Percentiles rank a stretch among this genome's conserved stretches.
phyloP scores from a whole-genome alignment of 2,113 vertebrate genomes.

The Phrynocephalus versicolor region DNA sequence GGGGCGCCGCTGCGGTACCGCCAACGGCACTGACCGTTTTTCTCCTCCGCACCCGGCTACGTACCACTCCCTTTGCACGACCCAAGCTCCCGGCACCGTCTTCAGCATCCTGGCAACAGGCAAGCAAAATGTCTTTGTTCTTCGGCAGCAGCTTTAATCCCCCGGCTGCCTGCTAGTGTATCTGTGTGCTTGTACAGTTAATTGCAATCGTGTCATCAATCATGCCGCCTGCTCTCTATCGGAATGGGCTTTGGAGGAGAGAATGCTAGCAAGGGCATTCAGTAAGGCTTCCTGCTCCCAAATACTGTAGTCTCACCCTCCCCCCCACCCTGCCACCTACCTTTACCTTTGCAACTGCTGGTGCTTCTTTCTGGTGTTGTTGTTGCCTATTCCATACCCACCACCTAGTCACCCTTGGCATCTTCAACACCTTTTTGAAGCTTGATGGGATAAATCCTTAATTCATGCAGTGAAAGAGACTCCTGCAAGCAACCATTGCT shows the following conservation, averaged over 20 bases:
- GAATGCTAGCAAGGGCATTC: background rate
- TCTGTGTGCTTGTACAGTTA: background rate
- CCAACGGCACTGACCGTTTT: background rate
- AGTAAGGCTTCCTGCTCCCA: background rate
- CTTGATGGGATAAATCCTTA: background rate
- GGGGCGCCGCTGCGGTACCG: background rate
- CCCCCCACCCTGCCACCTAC: no score
- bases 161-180: background rate
- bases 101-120: background rate
- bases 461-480: background rate
- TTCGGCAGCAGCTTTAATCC: background rate
- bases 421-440: background rate
- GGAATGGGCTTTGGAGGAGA: background rate
- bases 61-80: background rate
- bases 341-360: background rate
- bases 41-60: background rate
- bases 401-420: rapidly evolving
- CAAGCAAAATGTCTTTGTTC: conserved; percentile 20
- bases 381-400: background rate
- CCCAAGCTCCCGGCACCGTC: no score
- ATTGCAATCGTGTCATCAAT: background rate
- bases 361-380: background rate
- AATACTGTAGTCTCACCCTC: no score
- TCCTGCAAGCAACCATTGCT: background rate
- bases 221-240: background rate